Percentiles rank a stretch among this genome's conserved stretches.
Evolutionary conservation across 2,888 invertebrate genomes (phyloP).

Genomic region (Reticulitermes lucifugus): DNA sequence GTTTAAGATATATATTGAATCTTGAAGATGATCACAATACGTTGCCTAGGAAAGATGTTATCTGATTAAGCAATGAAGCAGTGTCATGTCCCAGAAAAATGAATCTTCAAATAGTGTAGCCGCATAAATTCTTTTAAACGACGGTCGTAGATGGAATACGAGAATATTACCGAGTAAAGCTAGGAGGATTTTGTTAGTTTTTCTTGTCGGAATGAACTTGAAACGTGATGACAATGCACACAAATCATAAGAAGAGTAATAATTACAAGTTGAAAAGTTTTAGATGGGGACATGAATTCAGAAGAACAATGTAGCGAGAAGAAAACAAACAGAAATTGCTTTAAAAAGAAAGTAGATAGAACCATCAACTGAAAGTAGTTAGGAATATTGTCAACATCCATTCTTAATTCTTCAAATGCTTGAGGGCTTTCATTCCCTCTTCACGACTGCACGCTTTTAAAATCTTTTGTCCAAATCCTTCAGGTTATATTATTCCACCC

Average conservation of each 20-base stretch:
- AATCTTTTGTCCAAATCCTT: neutral
- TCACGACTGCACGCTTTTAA: neutral
- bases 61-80: too few relatives aligned
- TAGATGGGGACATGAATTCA: neutral
- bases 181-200: too few relatives aligned
- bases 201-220: too few relatives aligned
- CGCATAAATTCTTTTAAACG: too few relatives aligned
- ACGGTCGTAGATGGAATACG: too few relatives aligned
- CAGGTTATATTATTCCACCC: neutral
- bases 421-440: conserved; percentile 53
- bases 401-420: conserved; percentile 24
- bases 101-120: too few relatives aligned
- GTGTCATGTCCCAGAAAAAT: too few relatives aligned
- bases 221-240: too few relatives aligned
- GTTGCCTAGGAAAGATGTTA: too few relatives aligned
- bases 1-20: too few relatives aligned
- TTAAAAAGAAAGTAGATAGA: neutral
- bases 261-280: neutral
- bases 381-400: conserved; percentile 11
- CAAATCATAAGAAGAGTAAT: neutral
- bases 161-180: too few relatives aligned
- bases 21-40: too few relatives aligned
- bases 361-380: neutral
- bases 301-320: neutral
- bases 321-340: neutral